A percentile compares a stretch with the other conserved stretches of the same genome.
phyloP scores from a whole-genome alignment of 2,888 invertebrate genomes.

The Molanna angustata region DNA sequence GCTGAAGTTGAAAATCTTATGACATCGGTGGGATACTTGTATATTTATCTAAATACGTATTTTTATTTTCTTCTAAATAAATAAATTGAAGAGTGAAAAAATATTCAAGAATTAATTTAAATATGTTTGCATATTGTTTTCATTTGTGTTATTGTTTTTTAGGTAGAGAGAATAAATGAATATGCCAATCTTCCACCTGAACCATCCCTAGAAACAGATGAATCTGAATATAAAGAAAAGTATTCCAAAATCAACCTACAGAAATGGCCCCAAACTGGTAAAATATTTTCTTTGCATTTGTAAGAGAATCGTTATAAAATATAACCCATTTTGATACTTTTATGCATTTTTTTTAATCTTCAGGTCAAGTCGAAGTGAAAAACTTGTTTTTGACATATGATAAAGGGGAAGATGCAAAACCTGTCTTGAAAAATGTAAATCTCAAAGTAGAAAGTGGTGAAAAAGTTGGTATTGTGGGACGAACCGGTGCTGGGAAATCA shows the following conservation, averaged over 20 bases:
- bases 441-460: constrained; percentile 57
- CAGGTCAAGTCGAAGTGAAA: constrained; percentile 27
- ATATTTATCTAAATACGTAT: too few relatives aligned
- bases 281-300: background rate
- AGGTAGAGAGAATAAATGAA: constrained; percentile 74
- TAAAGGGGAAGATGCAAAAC: constrained; percentile 26
- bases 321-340: too few relatives aligned
- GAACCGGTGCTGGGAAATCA: constrained; percentile 83
- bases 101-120: too few relatives aligned
- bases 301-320: too few relatives aligned
- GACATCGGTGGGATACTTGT: constrained; percentile 70
- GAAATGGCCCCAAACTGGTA: constrained; percentile 49
- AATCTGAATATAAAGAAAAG: constrained; percentile 43
- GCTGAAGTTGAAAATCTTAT: constrained; percentile 80
- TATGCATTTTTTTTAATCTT: constrained; percentile 8
- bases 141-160: constrained; percentile 5
- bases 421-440: constrained; percentile 58
- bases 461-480: constrained; percentile 74
- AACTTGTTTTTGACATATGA: constrained; percentile 24
- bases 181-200: constrained; percentile 71
- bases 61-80: too few relatives aligned
- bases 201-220: constrained; percentile 50
- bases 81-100: too few relatives aligned
- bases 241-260: constrained; percentile 44
- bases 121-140: too few relatives aligned